phyloP scores from a whole-genome alignment of 2,113 vertebrate genomes.

The Benitochromis conjunctus region DNA sequence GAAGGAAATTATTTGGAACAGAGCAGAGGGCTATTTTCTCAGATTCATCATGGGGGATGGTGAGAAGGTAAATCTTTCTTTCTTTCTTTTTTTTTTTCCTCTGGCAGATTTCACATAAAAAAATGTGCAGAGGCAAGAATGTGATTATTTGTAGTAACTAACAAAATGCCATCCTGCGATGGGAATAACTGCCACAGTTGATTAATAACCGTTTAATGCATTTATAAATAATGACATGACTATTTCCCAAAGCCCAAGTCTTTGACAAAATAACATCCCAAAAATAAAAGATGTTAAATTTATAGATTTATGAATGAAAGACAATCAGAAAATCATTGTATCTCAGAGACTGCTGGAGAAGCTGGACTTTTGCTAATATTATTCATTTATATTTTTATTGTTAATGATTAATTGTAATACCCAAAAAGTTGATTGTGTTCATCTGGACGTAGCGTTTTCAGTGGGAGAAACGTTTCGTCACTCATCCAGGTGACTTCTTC shows the following conservation, averaged over 20 bases:
- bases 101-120: neutral
- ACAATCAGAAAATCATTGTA: neutral
- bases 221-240: neutral
- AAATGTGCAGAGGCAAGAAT: neutral
- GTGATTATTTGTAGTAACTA: neutral
- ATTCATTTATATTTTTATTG: neutral
- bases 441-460: no score
- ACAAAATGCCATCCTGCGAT: neutral
- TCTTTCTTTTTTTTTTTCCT: neutral
- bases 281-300: neutral
- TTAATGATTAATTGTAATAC: neutral
- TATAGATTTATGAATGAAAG: neutral
- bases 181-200: neutral
- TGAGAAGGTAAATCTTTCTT: neutral
- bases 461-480: no score
- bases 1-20: conserved; percentile 29
- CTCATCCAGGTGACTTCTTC: no score
- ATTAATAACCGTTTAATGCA: neutral
- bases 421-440: no score
- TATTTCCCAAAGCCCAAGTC: neutral
- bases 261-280: neutral
- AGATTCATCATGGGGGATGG: neutral
- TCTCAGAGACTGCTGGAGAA: neutral
- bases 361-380: neutral
- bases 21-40: conserved; percentile 4